These are phyloP conservation scores for Indicator indicator DNA, from an alignment of 2,113 vertebrate species.

Conservation along the genomic window DNA sequence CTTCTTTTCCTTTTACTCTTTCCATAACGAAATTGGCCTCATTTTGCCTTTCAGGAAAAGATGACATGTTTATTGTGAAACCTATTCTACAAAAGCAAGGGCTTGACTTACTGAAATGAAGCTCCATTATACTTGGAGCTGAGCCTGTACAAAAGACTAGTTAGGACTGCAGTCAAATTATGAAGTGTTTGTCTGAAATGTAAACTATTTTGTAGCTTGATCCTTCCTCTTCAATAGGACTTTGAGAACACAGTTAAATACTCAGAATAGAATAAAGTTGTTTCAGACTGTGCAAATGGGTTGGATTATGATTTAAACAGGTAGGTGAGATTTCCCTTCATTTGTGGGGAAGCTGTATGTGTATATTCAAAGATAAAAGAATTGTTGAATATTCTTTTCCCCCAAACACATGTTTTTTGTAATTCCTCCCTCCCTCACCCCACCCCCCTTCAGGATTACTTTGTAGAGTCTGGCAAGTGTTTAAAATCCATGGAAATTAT, in stretches of 20 bases:
- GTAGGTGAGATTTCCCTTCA: neutral
- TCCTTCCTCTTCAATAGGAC: neutral
- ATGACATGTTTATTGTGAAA: neutral
- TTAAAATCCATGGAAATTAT: constrained; percentile 38
- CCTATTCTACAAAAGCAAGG: neutral
- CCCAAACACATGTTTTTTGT: accelerated
- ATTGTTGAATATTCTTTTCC: neutral
- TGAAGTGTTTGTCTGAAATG: neutral
- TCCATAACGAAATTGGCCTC: neutral
- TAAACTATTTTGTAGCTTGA: neutral
- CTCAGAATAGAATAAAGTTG: neutral
- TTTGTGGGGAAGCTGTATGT: neutral
- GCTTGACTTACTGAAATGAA: neutral
- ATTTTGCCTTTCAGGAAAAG: constrained; percentile 4
- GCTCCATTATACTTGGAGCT: neutral
- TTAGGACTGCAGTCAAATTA: neutral
- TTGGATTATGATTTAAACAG: constrained; percentile 21
- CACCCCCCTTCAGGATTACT: neutral
- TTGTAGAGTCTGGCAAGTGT: neutral
- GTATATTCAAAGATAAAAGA: constrained; percentile 11
- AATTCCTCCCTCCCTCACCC: neutral
- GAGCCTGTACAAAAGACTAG: neutral
- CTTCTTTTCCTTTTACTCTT: neutral
- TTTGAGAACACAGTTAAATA: neutral
- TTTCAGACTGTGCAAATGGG: neutral